Base-by-base conservation (phyloP, 2,888 invertebrate genomes). In the Pegoplata infirma region DNA sequence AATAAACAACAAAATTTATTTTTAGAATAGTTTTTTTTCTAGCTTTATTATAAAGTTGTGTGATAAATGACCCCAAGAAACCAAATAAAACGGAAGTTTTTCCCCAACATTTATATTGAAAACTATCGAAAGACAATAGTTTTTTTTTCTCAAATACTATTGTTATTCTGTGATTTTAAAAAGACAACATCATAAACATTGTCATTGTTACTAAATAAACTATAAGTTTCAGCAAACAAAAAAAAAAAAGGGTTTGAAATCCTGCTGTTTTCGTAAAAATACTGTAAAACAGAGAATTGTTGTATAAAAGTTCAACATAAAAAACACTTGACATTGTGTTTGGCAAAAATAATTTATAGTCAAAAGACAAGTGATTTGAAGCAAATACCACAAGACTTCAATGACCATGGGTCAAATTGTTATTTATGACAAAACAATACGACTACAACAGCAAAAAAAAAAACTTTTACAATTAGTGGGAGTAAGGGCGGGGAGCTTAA, bases 181-280 rank as follows among this genome's bases (percentile, higher is more conserved):
- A 46, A 66, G 53, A 76, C 4, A 46, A 16, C 46, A 46, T 72
- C 32, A 63, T 63, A 63, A 63, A 63, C 49, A 21, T 56, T 56
- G 67, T 77, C 67, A 74, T 71, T 78, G 75, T 75, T 75, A 67
- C 75, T 75, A 79, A 79, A 79, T 75, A 79, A 79, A 79, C 79
- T 79, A 28, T 58, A 64, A 78, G 46, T 36, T 64, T 53, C 32
- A 12, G 10, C 3, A 10, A 40, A 25, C 32, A 10, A 32, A 44
- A 59, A 75, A 23, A 49, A 66, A 59, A 67, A 67, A 66, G 56
- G 66, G 17, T 58, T 61, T 66, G 32, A 59, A 63, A 61, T 78
- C 78, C 78, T 78, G 78, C 74, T 78, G 78, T 68, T 58, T 69
- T 58, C n/a, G 28, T n/a, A 40, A 49, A 61, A 64, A 63, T 28